Evolutionary conservation across 2,888 invertebrate species (phyloP).

Genomic region (Chelonus formosanus): DNA sequence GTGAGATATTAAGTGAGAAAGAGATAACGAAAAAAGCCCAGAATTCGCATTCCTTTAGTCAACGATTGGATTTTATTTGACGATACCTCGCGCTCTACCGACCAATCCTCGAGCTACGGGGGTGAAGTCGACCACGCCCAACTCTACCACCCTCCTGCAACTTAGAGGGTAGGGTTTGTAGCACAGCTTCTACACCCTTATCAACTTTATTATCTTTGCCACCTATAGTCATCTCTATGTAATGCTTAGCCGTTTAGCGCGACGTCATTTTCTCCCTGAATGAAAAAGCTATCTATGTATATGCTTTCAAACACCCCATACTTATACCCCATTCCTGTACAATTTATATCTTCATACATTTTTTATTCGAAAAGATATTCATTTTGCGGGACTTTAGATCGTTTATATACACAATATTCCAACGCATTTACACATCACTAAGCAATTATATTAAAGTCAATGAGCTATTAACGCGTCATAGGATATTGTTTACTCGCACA

Average conservation of each 20-base stretch:
- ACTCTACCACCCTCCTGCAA: slow-evolving; percentile 41
- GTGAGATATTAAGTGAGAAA: slow-evolving; percentile 31
- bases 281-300: slow-evolving; percentile 1
- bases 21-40: slow-evolving; percentile 55
- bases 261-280: slow-evolving; percentile 11
- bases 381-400: too few relatives aligned
- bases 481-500: neutral
- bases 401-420: too few relatives aligned
- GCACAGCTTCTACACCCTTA: slow-evolving; percentile 61
- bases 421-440: too few relatives aligned
- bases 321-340: neutral
- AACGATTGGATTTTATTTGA: slow-evolving; percentile 66
- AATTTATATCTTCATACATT: slow-evolving; percentile 21
- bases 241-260: slow-evolving; percentile 35
- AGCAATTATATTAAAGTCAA: neutral
- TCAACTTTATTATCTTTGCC: slow-evolving; percentile 64
- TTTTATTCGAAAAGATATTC: too few relatives aligned
- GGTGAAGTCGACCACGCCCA: slow-evolving; percentile 59
- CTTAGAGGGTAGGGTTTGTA: slow-evolving; percentile 44
- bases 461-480: slow-evolving; percentile 8
- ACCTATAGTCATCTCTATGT: slow-evolving; percentile 44
- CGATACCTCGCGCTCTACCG: slow-evolving; percentile 55
- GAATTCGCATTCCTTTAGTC: slow-evolving; percentile 62
- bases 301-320: slow-evolving; percentile 1
- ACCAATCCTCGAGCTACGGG: slow-evolving; percentile 56